A percentile compares a stretch with the other conserved stretches of the same genome.
Evolutionary conservation across 2,113 vertebrate species (phyloP).

Genomic region (Eublepharis macularius): DNA sequence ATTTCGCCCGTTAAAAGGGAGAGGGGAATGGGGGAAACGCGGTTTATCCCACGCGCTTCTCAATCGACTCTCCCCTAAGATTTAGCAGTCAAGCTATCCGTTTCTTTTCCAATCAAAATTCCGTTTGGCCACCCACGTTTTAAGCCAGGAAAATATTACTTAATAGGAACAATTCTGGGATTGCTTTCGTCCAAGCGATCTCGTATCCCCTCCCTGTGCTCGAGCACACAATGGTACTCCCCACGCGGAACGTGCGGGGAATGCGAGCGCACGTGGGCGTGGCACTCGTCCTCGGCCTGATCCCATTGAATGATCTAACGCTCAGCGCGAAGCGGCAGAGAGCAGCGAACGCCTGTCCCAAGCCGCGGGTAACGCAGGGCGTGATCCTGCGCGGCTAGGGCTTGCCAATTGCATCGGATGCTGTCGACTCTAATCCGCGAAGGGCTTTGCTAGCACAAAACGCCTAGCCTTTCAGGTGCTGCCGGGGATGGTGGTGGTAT

Average conservation of each 20-base stretch:
- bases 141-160: neutral
- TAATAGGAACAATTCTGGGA: neutral
- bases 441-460: no score
- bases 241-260: slow-evolving; percentile 9
- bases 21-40: no score
- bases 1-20: neutral
- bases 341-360: neutral
- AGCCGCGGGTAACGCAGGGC: neutral
- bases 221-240: neutral
- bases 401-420: neutral
- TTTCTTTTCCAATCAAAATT: neutral
- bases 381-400: neutral
- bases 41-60: neutral
- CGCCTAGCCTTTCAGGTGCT: neutral
- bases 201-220: neutral
- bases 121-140: neutral
- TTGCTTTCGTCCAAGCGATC: no score
- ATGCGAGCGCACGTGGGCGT: slow-evolving; percentile 12
- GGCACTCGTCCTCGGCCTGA: neutral
- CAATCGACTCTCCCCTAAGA: neutral
- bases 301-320: neutral
- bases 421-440: neutral
- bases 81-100: no score
- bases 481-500: no score
- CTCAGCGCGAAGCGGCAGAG: neutral